Base-by-base conservation (phyloP, 2,797 vertebrate species). In the Vultur gryphus region DNA sequence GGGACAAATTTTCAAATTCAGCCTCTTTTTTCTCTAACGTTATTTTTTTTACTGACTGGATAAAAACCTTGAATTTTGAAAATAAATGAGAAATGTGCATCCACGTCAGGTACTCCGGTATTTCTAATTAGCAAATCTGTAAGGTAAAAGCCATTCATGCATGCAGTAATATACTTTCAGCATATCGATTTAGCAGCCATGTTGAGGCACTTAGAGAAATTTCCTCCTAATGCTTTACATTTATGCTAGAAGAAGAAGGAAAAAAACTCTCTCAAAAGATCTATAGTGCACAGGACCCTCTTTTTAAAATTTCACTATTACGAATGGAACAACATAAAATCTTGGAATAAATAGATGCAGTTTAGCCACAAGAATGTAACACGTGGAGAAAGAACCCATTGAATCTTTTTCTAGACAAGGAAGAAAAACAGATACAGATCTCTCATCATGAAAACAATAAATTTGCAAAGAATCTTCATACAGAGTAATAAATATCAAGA, bases 191-290 rank as follows among this genome's bases (percentile, higher is more conserved):
- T 93, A 96, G 93, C 92, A 96, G 90, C 89, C 85, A 95, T 1
- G 3, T 95, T 94, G 94, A 96, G 94, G 93, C 95, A 96, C 95
- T 96, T 96, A 91, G 71, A 96, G 94, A 96, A 92, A 78, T 95
- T 84, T 94, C 93, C 72, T 95, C 83, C 84, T 95, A 95, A 93
- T 87, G 88, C 88, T 94, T 93, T 93, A 93, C 83, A 95, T 71
- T 86, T 82, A 94, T 77, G 70, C 78, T 61, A 93, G 78, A 95
- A 96, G 79, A 87, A 82, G 88, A 91, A 90, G 89, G 61, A 89
- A 95, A 95, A 87, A 57, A 84, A 54, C 64, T 92, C 71, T 92
- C 48, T 92, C 4, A 25, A 86, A 93, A 94, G 55, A 78, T 90
- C 59, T 87, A 67, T 26, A 64, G 43, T 89, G 71, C 78, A 94